Percentiles rank a stretch among this genome's conserved stretches.
These are phyloP conservation scores for Rhabdomys pumilio DNA, from an alignment of 2,797 vertebrate genomes.

Conservation along the genomic window DNA sequence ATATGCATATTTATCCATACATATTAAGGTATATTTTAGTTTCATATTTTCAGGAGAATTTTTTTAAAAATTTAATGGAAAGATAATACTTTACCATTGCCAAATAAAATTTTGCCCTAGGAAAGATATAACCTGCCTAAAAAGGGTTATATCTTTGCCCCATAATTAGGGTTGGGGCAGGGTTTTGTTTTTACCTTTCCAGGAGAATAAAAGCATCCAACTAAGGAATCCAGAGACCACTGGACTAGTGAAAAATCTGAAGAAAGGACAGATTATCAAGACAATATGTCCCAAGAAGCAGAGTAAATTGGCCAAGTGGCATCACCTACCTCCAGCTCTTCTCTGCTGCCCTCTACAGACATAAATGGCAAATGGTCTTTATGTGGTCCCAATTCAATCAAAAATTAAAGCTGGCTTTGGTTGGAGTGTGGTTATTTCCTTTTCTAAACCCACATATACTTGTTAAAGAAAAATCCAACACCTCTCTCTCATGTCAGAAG, in stretches of 20 bases:
- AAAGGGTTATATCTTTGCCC: neutral
- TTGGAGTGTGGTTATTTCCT: neutral
- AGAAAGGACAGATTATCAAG: neutral
- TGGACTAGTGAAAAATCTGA: neutral
- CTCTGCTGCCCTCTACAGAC: neutral
- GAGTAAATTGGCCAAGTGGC: neutral
- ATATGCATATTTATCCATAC: neutral
- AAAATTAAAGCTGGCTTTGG: neutral
- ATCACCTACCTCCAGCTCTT: neutral
- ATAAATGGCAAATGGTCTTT: neutral
- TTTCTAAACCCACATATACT: neutral
- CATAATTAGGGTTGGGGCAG: neutral
- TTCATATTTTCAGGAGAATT: neutral
- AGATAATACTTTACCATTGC: neutral
- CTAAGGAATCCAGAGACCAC: neutral
- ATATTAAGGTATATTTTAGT: neutral
- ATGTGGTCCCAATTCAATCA: neutral
- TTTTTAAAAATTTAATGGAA: neutral
- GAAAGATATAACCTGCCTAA: neutral
- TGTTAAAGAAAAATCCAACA: neutral
- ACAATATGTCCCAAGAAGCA: neutral
- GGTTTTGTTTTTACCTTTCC: neutral
- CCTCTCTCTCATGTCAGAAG: neutral
- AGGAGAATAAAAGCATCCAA: neutral
- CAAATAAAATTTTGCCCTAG: neutral